These are phyloP conservation scores for Pampusana beccarii DNA, from an alignment of 2,113 vertebrate genomes.

Conservation along the genomic window DNA sequence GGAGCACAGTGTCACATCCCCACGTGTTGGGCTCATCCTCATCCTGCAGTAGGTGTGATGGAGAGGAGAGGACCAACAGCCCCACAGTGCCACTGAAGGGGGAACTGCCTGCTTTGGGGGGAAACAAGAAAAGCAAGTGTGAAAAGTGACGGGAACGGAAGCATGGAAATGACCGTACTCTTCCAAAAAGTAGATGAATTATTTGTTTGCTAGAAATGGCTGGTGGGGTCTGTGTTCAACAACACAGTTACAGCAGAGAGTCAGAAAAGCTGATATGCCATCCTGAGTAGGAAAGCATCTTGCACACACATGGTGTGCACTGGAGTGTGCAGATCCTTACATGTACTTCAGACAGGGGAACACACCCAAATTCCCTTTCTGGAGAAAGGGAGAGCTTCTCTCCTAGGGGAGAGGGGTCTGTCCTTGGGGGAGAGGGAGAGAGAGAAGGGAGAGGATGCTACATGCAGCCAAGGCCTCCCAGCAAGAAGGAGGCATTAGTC, in stretches of 20 bases:
- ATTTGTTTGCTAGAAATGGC: not conserved
- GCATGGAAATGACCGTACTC: not conserved
- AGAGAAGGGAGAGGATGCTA: not conserved
- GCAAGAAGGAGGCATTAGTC: not conserved
- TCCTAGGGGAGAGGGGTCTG: not conserved
- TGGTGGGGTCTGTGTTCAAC: not conserved
- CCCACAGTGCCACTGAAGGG: fast-evolving
- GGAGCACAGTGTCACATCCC: not conserved
- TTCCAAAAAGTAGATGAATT: not conserved
- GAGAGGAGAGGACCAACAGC: not conserved
- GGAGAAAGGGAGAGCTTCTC: not conserved
- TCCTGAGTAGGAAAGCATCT: not conserved
- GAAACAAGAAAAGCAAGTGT: not conserved
- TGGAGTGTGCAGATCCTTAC: not conserved
- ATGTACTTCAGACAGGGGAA: not conserved
- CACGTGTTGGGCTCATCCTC: not conserved
- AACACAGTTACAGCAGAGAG: not conserved
- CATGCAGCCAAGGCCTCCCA: not conserved
- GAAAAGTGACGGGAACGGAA: not conserved
- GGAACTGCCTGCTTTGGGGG: not conserved
- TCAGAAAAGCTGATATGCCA: not conserved
- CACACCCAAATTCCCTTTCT: not conserved
- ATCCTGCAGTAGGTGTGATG: fast-evolving
- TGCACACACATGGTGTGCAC: not conserved
- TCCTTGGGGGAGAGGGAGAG: not conserved